These are phyloP conservation scores for Pelodytes ibericus DNA, from an alignment of 2,797 vertebrate species.

Conservation along the genomic window DNA sequence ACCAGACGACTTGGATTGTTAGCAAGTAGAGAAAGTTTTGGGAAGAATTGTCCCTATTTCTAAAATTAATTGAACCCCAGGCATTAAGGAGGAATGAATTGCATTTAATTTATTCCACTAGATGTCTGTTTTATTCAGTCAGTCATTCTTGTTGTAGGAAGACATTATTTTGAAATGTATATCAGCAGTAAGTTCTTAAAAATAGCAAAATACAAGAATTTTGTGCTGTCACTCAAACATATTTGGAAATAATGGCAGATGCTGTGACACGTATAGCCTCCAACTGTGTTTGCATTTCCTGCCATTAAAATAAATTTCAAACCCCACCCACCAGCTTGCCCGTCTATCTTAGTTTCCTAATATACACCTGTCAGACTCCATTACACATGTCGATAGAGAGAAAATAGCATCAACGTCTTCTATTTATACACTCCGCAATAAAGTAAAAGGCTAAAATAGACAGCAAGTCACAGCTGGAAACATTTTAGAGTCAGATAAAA, in stretches of 20 bases:
- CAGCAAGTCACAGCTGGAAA: slow-evolving; percentile 45
- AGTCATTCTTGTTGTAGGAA: no score
- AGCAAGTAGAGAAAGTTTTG: no score
- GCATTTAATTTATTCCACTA: no score
- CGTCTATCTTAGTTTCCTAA: slow-evolving; percentile 30
- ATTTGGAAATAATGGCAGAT: background rate
- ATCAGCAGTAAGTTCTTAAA: background rate
- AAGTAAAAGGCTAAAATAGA: slow-evolving; percentile 50
- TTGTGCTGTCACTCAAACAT: background rate
- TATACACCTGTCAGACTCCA: slow-evolving; percentile 47
- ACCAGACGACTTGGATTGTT: no score
- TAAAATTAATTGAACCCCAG: no score
- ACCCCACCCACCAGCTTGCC: slow-evolving; percentile 21
- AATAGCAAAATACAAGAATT: slow-evolving; percentile 8
- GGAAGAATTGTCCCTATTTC: no score
- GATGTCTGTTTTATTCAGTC: no score
- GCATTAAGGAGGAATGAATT: no score
- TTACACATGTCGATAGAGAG: slow-evolving; percentile 14
- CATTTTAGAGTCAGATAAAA: slow-evolving; percentile 46
- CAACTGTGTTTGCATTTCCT: slow-evolving; percentile 22
- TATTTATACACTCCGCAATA: slow-evolving; percentile 44
- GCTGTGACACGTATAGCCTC: slow-evolving; percentile 7
- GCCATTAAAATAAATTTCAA: no score
- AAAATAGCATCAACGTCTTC: slow-evolving; percentile 40
- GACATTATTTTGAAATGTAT: no score